Evolutionary conservation across 2,113 vertebrate genomes (phyloP).

Genomic region (Nerophis lumbriciformis): DNA sequence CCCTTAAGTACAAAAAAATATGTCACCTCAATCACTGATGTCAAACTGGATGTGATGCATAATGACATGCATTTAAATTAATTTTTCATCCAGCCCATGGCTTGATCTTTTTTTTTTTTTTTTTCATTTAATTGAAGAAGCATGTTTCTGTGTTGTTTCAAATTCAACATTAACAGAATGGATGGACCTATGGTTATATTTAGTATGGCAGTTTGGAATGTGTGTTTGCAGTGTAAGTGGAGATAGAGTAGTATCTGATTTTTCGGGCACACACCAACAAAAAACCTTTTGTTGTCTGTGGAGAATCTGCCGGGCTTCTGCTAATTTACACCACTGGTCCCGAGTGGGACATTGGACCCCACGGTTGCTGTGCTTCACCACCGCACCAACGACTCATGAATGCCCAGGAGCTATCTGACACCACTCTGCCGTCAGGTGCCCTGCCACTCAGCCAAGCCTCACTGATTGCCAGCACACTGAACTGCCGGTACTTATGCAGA

Average conservation of each 20-base stretch:
- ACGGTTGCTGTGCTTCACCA: constrained; percentile 19
- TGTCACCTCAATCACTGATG: no score
- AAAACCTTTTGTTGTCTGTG: constrained; percentile 25
- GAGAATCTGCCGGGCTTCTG: constrained; percentile 41
- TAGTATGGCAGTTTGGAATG: no score
- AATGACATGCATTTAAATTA: no score
- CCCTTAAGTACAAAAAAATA: no score
- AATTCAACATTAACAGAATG: no score
- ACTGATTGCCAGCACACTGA: constrained; percentile 40
- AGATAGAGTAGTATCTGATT: background rate
- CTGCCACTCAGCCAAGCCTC: constrained; percentile 59
- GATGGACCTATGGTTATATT: no score
- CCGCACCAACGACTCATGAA: constrained; percentile 27
- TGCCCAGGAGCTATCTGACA: constrained; percentile 50
- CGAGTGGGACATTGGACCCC: constrained; percentile 44
- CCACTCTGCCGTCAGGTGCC: constrained; percentile 53
- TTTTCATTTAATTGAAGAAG: no score
- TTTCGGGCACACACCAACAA: background rate
- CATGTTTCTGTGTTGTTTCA: no score
- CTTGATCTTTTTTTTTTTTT: background rate
- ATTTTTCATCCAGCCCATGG: constrained; percentile 8
- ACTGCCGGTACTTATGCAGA: constrained; percentile 51
- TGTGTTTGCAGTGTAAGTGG: no score
- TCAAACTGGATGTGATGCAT: no score
- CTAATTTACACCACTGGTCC: constrained; percentile 52